phyloP scores from a whole-genome alignment of 2,888 invertebrate genomes.

The Hipparchia semele region DNA sequence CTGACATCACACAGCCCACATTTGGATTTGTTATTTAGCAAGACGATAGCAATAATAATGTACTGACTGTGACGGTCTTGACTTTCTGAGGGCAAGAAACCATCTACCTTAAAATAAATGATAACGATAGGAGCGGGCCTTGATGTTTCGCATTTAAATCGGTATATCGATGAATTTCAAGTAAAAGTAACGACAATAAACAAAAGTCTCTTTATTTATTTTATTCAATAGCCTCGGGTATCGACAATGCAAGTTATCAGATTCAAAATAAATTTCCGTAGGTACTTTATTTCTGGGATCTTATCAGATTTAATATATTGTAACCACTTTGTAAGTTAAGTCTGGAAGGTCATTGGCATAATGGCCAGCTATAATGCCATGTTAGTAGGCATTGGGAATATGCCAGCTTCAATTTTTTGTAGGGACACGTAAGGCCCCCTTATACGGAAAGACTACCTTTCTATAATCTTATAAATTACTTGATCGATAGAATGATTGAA shows the following conservation, averaged over 20 bases:
- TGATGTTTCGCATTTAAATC: background rate
- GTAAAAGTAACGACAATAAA: background rate
- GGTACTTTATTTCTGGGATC: constrained; percentile 33
- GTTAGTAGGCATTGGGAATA: constrained; percentile 39
- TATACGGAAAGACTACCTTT: constrained; percentile 40
- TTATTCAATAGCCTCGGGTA: constrained; percentile 8
- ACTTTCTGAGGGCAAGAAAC: too few species aligned
- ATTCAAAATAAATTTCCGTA: constrained; percentile 29
- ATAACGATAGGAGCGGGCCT: background rate
- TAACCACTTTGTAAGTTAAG: constrained; percentile 27
- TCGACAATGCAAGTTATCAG: constrained; percentile 28
- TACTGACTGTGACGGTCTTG: background rate
- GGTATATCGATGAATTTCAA: background rate
- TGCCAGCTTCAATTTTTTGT: constrained; percentile 41
- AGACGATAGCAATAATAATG: background rate
- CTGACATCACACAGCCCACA: too few species aligned
- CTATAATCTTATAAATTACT: constrained; percentile 34
- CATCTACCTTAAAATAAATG: background rate
- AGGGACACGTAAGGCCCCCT: constrained; percentile 32
- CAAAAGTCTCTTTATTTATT: constrained; percentile 13
- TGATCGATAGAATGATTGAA: constrained; percentile 36
- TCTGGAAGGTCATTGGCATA: constrained; percentile 39
- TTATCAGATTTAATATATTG: constrained; percentile 37
- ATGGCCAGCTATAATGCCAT: constrained; percentile 31
- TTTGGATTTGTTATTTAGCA: too few species aligned